Evolutionary conservation across 2,888 invertebrate species (phyloP), one percentile per base, ranked within the genome.

Genomic region (Schrankia costaestrigalis): DNA sequence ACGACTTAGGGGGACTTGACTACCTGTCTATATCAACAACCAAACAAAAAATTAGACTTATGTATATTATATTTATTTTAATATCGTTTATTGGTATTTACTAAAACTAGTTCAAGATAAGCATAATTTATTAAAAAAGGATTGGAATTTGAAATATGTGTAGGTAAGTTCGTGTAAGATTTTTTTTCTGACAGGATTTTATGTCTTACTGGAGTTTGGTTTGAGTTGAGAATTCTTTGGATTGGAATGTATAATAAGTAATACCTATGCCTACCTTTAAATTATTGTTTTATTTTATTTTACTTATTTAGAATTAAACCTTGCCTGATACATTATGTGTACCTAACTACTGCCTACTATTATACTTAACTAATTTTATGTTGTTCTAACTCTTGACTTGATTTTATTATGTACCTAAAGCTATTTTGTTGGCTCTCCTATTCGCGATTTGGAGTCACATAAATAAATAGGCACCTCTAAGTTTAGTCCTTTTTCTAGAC

Each of bases 51-150:
- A 56, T 75, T 33, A 56, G 65, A 51, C 75, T 73, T n/a, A 33
- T 28, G 35, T 41, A 46, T 51, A 59, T n/a, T n/a, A n/a, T 77
- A 73, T 80, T 81, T 76, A 71, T 77, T 78, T 71, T 66, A 73
- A 77, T 74, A 71, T 64, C 61, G 67, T 77, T 83, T 82, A 83
- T 84, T 71, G 75, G 70, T 71, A 73, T 84, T 83, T 82, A 84
- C 83, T 79, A 29, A 37, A 28, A 44, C 55, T 44, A 52, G 56
- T 55, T 48, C 43, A 15, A 35, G 27, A 27, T 14, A 26, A 37
- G 36, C 42, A 31, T 75, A 71, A 71, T 69, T 66, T 63, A 49
- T 56, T n/a, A 54, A 57, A 50, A 11, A 8, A n/a, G 46, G 53
- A 35, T 43, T 63, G 43, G 64, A 63, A 67, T 71, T 55, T 44